Base-by-base conservation (phyloP, 2,888 invertebrate species). In the Plagiodera versicolora region DNA sequence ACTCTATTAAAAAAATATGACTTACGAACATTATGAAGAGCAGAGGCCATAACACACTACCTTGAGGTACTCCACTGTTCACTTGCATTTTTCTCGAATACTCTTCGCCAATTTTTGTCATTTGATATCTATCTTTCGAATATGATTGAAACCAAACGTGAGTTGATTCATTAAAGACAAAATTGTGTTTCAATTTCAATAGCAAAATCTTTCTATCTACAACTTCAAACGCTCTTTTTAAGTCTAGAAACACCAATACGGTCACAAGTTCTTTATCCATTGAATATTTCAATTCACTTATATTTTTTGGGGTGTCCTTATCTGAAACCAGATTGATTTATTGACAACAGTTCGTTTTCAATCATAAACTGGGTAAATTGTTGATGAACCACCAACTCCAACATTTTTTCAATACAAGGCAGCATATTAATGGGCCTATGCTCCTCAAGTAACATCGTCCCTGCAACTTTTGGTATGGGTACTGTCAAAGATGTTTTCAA, bases 91-190 rank as follows among this genome's bases (percentile, higher is more conserved):
- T 46, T n/a, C 16, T 46, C 5, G 46, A 46, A 46, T 46, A 46
- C 17, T 46, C 46, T 46, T 18, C 46, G 17, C 46, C 46, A 46
- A 46, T 46, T 46, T 46, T 46, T 46, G 46, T 46, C n/a, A 46
- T 17, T 46, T 46, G 46, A 46, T 16, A 17, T 14, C 16, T 6
- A 24, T 16, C 8, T n/a, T 17, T 16, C 46, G 17, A 46, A 46
- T 46, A 46, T 46, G 46, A 46, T 46, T 46, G 17, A 46, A 16
- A 46, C 46, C 46, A 46, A 4, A 8, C 24, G 17, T 17, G 17
- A 46, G 18, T 46, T 17, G 46, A 16, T 17, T 46, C 46, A 9
- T 46, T 8, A 17, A 17, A 46, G 1, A 2, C 46, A 46, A n/a
- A 46, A 46, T 46, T 16, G 4, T n/a, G 46, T 46, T 14, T 46